Evolutionary conservation across 2,797 vertebrate species (phyloP).

Genomic region (Petrocephalus schoutedeni): DNA sequence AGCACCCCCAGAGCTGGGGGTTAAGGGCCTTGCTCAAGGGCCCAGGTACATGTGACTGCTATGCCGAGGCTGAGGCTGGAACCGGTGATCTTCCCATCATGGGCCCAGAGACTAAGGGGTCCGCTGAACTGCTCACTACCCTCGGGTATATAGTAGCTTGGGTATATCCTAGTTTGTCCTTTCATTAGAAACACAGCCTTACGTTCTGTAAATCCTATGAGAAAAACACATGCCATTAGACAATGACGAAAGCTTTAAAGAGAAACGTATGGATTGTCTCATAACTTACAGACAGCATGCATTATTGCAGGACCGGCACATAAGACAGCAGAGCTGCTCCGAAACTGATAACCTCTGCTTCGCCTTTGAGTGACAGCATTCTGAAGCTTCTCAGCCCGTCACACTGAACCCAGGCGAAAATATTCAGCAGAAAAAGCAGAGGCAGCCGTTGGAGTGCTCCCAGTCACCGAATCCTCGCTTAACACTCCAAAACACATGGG

Average conservation of each 20-base stretch:
- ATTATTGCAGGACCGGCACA: background rate
- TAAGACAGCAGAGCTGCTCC: background rate
- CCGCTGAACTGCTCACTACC: background rate
- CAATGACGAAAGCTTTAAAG: background rate
- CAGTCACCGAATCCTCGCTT: background rate
- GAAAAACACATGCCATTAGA: background rate
- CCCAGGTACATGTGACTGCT: background rate
- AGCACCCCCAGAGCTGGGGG: background rate
- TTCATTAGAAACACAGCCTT: background rate
- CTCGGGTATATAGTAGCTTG: background rate
- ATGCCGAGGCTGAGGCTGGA: background rate
- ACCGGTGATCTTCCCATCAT: background rate
- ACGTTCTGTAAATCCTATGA: background rate
- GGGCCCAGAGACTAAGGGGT: background rate
- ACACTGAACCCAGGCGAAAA: background rate
- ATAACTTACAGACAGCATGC: background rate
- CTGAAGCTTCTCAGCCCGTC: background rate
- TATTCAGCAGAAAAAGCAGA: background rate
- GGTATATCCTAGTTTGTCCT: background rate
- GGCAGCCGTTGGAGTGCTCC: background rate
- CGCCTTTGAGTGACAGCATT: background rate
- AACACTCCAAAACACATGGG: background rate
- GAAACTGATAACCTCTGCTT: background rate
- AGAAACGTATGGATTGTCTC: background rate
- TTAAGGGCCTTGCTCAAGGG: background rate